Evolutionary conservation across 2,888 invertebrate genomes (phyloP).

Genomic region (Drosophila falleni): DNA sequence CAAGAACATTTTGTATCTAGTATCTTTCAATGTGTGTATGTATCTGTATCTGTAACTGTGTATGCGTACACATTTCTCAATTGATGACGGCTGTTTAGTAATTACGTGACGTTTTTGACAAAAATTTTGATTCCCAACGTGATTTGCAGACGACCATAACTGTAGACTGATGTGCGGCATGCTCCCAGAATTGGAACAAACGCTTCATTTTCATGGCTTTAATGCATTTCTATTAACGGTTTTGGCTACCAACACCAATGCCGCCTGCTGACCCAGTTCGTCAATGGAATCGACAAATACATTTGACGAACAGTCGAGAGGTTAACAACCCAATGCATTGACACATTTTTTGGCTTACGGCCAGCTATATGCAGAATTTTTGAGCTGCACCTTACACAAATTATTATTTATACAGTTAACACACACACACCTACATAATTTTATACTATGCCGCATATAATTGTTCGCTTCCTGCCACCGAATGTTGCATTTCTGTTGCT

Average conservation of each 20-base stretch:
- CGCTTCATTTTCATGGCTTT: slow-evolving; percentile 57
- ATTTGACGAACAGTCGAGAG: slow-evolving; percentile 32
- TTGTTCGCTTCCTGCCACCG: slow-evolving; percentile 33
- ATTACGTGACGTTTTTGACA: slow-evolving; percentile 81
- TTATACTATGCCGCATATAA: slow-evolving; percentile 22
- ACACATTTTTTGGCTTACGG: slow-evolving; percentile 68
- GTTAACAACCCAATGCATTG: slow-evolving; percentile 80
- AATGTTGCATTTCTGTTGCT: slow-evolving; percentile 52
- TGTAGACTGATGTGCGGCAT: slow-evolving; percentile 73
- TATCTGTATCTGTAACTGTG: slow-evolving; percentile 23
- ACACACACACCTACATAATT: slow-evolving; percentile 15
- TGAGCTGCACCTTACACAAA: slow-evolving; percentile 46
- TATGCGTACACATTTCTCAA: slow-evolving; percentile 40
- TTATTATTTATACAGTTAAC: slow-evolving; percentile 44
- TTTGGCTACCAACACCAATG: slow-evolving; percentile 39
- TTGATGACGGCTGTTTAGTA: slow-evolving; percentile 67
- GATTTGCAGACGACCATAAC: slow-evolving; percentile 68
- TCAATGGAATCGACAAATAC: slow-evolving; percentile 74
- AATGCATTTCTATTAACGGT: slow-evolving; percentile 80
- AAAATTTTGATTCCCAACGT: slow-evolving; percentile 69
- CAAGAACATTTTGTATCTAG: slow-evolving; percentile 29
- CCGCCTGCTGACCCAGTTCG: slow-evolving; percentile 75
- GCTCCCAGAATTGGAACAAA: slow-evolving; percentile 79
- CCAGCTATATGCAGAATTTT: slow-evolving; percentile 63
- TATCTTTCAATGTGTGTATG: slow-evolving; percentile 13